phyloP scores from a whole-genome alignment of 1,140 invertebrate species.

The Aphelenchoides avenae region DNA sequence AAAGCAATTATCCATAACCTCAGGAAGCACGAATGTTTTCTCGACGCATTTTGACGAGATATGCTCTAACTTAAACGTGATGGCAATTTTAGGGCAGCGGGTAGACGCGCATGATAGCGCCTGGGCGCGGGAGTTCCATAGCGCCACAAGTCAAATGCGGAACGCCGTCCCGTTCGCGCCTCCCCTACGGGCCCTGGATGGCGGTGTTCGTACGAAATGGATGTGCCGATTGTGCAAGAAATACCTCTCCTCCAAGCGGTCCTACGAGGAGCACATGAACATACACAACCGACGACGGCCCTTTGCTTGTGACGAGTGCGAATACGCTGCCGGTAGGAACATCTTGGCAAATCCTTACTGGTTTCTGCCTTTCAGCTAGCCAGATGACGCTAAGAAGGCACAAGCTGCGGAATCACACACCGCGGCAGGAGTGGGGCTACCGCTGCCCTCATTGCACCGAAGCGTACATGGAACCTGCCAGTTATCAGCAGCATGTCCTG shows the following conservation, averaged over 20 bases:
- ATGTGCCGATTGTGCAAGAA: conserved; percentile 39
- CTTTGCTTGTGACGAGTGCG: conserved; percentile 53
- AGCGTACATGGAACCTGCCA: conserved; percentile 56
- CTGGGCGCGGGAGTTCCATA: too few relatives aligned
- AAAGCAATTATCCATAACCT: too few relatives aligned
- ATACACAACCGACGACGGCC: conserved; percentile 42
- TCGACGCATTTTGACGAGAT: too few relatives aligned
- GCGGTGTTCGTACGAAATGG: too few relatives aligned
- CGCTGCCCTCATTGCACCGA: conserved; percentile 54
- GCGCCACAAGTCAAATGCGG: too few relatives aligned
- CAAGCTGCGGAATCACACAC: conserved; percentile 51
- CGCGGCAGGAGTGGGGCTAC: conserved; percentile 50
- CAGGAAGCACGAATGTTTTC: too few relatives aligned
- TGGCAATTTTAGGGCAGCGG: too few relatives aligned
- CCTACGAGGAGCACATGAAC: conserved; percentile 54
- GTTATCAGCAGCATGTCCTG: conserved; percentile 56
- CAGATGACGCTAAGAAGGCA: conserved; percentile 58
- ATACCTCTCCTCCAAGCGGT: conserved; percentile 54
- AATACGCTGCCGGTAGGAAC: conserved; percentile 52
- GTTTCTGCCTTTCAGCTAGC: conserved; percentile 58
- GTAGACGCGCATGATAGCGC: too few relatives aligned
- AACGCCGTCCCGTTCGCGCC: too few relatives aligned
- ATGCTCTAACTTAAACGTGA: too few relatives aligned
- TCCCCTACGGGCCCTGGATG: too few relatives aligned
- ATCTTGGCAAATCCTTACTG: too few relatives aligned